Conservation (phyloP, 1,140 invertebrate species). For the Lepidurus packardi region DNA sequence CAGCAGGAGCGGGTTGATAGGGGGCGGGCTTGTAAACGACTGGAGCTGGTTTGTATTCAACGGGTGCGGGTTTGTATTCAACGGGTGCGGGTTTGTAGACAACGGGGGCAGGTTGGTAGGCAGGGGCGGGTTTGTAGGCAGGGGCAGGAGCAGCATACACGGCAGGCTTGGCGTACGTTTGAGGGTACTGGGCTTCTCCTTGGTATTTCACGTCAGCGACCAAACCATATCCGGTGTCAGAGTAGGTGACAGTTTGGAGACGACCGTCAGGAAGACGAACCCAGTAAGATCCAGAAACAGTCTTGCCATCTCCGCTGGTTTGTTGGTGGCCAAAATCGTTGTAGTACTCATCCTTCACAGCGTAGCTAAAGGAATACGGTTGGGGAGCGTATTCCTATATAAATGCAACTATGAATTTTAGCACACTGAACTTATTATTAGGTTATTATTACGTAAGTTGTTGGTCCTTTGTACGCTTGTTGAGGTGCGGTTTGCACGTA, state of each 20-base stretch:
- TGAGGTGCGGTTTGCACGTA: neutral
- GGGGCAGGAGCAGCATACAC: neutral
- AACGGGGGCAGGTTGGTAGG: neutral
- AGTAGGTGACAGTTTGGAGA: constrained; percentile 36
- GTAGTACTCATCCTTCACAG: constrained; percentile 37
- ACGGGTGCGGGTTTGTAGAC: neutral
- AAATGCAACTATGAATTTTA: neutral
- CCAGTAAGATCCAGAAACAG: constrained; percentile 36
- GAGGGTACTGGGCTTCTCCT: constrained; percentile 32
- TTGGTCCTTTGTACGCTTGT: neutral
- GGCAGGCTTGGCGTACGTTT: constrained; percentile 2
- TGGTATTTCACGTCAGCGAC: constrained; percentile 33
- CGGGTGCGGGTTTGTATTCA: neutral
- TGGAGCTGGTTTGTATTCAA: neutral
- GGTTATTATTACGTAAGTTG: neutral
- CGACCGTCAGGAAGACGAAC: constrained; percentile 39
- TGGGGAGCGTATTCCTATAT: neutral
- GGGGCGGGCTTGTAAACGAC: neutral
- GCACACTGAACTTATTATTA: no score
- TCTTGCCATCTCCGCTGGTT: constrained; percentile 40
- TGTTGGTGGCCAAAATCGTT: constrained; percentile 38
- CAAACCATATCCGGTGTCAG: constrained; percentile 33
- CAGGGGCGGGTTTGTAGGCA: neutral
- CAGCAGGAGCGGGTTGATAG: neutral
- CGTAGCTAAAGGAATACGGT: constrained; percentile 37